Evolutionary conservation across 2,113 vertebrate genomes (phyloP).

Genomic region (Carollia perspicillata): DNA sequence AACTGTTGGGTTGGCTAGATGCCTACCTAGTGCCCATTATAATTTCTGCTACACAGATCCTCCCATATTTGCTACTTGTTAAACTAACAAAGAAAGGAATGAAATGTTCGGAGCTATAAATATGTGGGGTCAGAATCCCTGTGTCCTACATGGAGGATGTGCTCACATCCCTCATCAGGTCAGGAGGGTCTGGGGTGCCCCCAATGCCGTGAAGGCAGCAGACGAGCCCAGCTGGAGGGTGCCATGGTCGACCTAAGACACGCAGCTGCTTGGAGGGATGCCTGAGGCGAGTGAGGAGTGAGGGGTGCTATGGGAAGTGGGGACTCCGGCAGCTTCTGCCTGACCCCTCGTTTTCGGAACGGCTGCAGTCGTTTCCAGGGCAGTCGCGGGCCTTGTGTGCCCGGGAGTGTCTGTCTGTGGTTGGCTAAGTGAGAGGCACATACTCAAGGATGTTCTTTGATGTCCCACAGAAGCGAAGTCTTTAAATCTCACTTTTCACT

Average conservation of each 20-base stretch:
- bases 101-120: background rate
- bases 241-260: background rate
- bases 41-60: background rate
- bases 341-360: background rate
- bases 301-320: background rate
- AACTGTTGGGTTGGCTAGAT: background rate
- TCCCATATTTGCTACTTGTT: background rate
- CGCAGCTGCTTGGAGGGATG: background rate
- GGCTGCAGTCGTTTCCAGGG: background rate
- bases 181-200: background rate
- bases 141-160: background rate
- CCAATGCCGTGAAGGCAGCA: background rate
- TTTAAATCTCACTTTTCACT: background rate
- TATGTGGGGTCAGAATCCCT: background rate
- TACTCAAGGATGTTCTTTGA: background rate
- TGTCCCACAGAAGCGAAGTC: background rate
- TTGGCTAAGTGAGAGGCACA: background rate
- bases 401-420: background rate
- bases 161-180: background rate
- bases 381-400: background rate
- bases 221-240: background rate
- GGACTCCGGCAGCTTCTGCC: background rate
- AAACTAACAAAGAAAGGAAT: background rate
- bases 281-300: background rate
- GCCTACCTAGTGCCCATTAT: background rate